Evolutionary conservation across 2,113 vertebrate genomes (phyloP), one percentile per base, ranked within the genome.

Genomic region (Ceratotherium simum): DNA sequence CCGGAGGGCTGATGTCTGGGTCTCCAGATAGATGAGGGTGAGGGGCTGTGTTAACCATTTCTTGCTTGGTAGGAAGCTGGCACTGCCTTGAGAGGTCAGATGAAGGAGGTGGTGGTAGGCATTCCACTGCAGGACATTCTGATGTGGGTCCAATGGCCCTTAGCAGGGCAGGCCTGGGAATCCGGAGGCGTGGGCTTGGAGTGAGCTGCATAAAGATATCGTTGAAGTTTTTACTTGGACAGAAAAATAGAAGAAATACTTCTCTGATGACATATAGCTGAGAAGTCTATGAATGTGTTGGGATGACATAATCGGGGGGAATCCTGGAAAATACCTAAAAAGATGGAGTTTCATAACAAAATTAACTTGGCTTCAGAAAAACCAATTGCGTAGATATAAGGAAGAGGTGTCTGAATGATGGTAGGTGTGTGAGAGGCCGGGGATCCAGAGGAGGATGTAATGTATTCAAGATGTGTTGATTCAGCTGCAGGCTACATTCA

Each of bases 101-200:
- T 1, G 0, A 0, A 0, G 31, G 23, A 27, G 8, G 42, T 2
- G 7, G 64, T 14, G 17, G 11, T 0, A 10, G 8, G 12, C 6
- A 6, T n/a, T 3, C 0, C 13, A 5, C 2, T 4, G 36, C 25
- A 33, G n/a, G 73, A 12, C 2, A 0, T 39, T 3, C 0, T 9
- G 13, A 6, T 9, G 11, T 39, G 33, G 2, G 27, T 84, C 64
- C 64, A 10, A 42, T 4, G 25, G 11, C 6, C 27, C 33, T 0
- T 1, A 4, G 80, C 56, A 10, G 25, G 23, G 17, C 33, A 56
- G 67, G 27, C 58, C 81, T 2, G 2, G 27, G 54, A 0, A 4
- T 36, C 23, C 5, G 70, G n/a, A 56, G 51, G 70, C 11, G 0
- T 1, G 20, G 33, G 7, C 33, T 23, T 8, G 5, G 25, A 60